Base-by-base conservation (phyloP, 37 sponge, comb jelly and placozoan species). In the Spongia lamella region DNA sequence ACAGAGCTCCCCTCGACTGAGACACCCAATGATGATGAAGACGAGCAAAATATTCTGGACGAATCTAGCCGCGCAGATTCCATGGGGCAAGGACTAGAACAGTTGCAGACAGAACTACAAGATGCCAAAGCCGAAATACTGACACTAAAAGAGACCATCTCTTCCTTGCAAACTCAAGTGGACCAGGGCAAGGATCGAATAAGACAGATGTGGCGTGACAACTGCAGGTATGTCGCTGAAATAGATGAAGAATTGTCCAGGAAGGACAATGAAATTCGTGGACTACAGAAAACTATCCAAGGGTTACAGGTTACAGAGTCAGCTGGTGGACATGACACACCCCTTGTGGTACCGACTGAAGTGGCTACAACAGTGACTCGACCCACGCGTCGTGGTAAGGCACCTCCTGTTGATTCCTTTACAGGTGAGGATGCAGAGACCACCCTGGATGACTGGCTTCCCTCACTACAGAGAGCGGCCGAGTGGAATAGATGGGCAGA, bases 401-500 rank as follows among this genome's bases (percentile, higher is more conserved):
- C n/a, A n/a, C n/a, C n/a, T n/a, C n/a, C n/a, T 17, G 15, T 35
- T 63, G n/a, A n/a, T n/a, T n/a, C n/a, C n/a, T n/a, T n/a, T n/a
- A 38, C 59, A 5, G 75, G 62, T 5, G 75, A 73, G 26, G 59
- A 69, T 27, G n/a, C 20, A 1, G 52, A n/a, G 1, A 43, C 29
- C 6, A 24, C 52, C 53, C 11, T 69, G 11, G 70, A 69, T 49
- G 70, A 69, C 27, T 69, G 70, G 70, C 9, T 69, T 25, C 70
- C 70, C 1, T 40, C 70, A 21, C 70, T 69, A 13, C 51, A 69
- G 27, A 38, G 51, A 50, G 70, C 70, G 14, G 30, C 75, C 0
- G 56, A 38, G 13, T 73, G 75, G 75, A 56, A 73, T 6, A 35
- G 75, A 30, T 73, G 75, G 60, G 24, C 61, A 5, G 75, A 73